Conservation (phyloP, 2,113 vertebrate genomes). For the Heterocephalus glaber region DNA sequence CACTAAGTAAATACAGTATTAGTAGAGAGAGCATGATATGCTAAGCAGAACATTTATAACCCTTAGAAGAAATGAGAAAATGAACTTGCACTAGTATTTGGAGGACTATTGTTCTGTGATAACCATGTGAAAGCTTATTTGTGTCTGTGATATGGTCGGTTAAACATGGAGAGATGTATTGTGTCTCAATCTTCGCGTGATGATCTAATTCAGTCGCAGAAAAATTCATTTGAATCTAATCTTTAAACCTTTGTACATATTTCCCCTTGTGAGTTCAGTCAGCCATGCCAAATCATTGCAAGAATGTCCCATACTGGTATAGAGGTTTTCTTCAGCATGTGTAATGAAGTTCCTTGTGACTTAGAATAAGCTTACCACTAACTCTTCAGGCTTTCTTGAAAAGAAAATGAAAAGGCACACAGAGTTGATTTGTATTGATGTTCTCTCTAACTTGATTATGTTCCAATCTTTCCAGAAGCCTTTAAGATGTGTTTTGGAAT, state of each 20-base stretch:
- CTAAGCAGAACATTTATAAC: background rate
- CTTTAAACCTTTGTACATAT: conserved; percentile 52
- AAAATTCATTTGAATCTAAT: conserved; percentile 60
- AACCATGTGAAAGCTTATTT: background rate
- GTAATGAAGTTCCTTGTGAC: conserved; percentile 60
- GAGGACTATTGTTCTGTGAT: background rate
- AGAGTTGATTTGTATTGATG: conserved; percentile 62
- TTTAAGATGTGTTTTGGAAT: conserved; percentile 20
- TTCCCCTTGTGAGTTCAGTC: conserved; percentile 49
- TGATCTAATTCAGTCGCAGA: conserved; percentile 48
- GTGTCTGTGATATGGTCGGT: background rate
- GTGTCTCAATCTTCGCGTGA: background rate
- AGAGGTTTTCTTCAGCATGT: conserved; percentile 56
- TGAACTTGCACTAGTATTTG: background rate
- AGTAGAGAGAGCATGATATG: background rate
- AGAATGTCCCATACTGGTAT: background rate
- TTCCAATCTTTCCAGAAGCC: conserved; percentile 35
- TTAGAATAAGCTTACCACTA: conserved; percentile 18
- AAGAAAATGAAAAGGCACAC: conserved; percentile 27
- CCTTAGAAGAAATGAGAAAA: background rate
- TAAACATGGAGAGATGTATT: conserved; percentile 23
- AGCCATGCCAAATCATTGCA: conserved; percentile 57
- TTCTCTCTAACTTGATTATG: conserved; percentile 60
- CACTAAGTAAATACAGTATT: background rate
- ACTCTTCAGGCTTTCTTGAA: conserved; percentile 31